Percentiles rank a stretch among this genome's conserved stretches.
These are phyloP conservation scores for Speoplatyrhinus poulsoni DNA, from an alignment of 2,113 vertebrate genomes.

Conservation along the genomic window DNA sequence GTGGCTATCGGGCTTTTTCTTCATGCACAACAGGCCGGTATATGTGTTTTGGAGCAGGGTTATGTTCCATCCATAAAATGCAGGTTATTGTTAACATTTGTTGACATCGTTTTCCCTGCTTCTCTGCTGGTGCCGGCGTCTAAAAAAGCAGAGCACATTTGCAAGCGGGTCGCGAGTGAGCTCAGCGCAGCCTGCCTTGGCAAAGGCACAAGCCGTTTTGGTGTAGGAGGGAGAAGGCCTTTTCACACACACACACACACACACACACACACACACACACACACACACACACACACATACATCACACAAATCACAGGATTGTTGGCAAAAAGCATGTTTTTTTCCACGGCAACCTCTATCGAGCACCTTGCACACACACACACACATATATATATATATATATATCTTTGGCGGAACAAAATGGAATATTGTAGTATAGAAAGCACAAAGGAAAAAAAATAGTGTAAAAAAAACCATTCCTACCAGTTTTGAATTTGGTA, in stretches of 20 bases:
- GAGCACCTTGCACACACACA: slow-evolving; percentile 13
- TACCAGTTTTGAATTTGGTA: background rate
- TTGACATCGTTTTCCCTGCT: background rate
- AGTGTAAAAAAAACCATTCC: background rate
- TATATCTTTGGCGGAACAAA: background rate
- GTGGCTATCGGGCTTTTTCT: background rate
- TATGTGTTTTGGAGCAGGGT: background rate
- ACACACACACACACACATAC: background rate
- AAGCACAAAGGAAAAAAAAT: background rate
- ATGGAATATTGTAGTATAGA: background rate
- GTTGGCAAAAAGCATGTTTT: slow-evolving; percentile 1
- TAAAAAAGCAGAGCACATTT: slow-evolving; percentile 7
- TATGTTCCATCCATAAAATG: background rate
- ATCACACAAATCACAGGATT: background rate
- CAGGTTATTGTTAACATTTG: background rate
- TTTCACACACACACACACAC: background rate
- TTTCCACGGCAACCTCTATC: slow-evolving; percentile 10
- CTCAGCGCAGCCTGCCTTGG: background rate
- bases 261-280: background rate
- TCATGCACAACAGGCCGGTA: background rate
- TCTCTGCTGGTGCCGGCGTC: background rate
- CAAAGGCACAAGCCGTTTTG: slow-evolving; percentile 6
- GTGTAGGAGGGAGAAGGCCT: slow-evolving; percentile 1
- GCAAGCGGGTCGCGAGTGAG: background rate
- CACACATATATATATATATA: too few relatives aligned